These are phyloP conservation scores for Sphinx pinastri DNA, from an alignment of 2,888 invertebrate genomes.

Conservation along the genomic window DNA sequence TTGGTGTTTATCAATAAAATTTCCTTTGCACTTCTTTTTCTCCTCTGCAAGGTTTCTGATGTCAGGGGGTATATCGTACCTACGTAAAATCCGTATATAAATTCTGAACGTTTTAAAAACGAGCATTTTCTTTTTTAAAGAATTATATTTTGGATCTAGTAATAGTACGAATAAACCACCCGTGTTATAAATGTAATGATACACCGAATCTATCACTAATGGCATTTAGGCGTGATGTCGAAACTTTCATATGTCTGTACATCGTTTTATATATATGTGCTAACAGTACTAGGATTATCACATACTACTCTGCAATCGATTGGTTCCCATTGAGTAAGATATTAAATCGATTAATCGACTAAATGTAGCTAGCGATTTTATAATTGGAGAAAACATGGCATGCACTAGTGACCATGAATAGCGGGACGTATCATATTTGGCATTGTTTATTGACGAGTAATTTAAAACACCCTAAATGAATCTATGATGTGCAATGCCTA, in stretches of 20 bases:
- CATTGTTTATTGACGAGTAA: neutral
- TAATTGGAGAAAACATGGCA: neutral
- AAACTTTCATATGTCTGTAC: slow-evolving; percentile 21
- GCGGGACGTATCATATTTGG: neutral
- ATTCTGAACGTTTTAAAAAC: slow-evolving; percentile 15
- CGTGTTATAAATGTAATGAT: neutral
- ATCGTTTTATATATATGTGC: slow-evolving; percentile 48
- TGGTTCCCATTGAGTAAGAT: slow-evolving; percentile 66
- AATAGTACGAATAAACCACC: neutral
- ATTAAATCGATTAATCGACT: slow-evolving; percentile 14
- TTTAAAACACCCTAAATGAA: neutral
- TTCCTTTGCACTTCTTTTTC: slow-evolving; percentile 15
- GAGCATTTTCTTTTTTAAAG: slow-evolving; percentile 22
- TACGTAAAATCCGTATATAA: slow-evolving; percentile 15
- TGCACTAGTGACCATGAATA: neutral
- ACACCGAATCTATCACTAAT: slow-evolving; percentile 6
- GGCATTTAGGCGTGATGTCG: slow-evolving; percentile 2
- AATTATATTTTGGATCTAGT: slow-evolving; percentile 10
- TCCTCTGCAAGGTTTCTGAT: slow-evolving; percentile 2
- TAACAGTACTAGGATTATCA: slow-evolving; percentile 78
- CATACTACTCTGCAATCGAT: slow-evolving; percentile 75
- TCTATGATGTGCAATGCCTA: neutral
- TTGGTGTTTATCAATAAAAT: neutral
- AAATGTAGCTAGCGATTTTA: neutral
- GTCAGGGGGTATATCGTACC: slow-evolving; percentile 5